Evolutionary conservation across 2,113 vertebrate genomes (phyloP), one percentile per base, ranked within the genome.

Genomic region (Ploceus nigricollis): DNA sequence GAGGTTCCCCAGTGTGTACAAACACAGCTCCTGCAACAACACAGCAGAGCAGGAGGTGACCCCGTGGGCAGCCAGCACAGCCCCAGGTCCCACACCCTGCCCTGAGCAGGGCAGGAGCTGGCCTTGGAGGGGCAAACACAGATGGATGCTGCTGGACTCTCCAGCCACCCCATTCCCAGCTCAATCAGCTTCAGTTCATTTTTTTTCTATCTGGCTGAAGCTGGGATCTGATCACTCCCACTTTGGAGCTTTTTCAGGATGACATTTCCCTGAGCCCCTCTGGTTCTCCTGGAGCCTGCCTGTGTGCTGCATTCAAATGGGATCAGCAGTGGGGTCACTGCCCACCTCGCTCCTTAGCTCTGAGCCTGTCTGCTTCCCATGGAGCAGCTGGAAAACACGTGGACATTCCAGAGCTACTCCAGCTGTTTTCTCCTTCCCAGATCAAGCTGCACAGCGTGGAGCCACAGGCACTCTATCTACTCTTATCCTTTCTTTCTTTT

Each of bases 1-100:
- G 50, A 99, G 97, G 90, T 99, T 99, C 57, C 99, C 99, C 80
- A 99, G 96, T 0, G 99, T 99, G 97, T 99, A 99, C 70, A 99
- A 97, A 95, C 99, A 99, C 92, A 99, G 96, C 95, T 99, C 99
- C 99, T 99, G 95, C 87, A 97, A 96, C 51, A 83, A 96, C 66
- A 91, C 7, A 68, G 16, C 37, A 90, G 2, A 16, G 48, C 51
- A 35, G 82, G 37, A 47, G 65, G 35, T 88, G 76, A 90, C 5
- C 47, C 76, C 2, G 2, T 4, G 53, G 27, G 50, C 57, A 78
- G 48, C 50, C 16, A 72, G 63, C 39, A 57, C 50, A 14, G 51
- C 44, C 57, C 61, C 56, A 33, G 30, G n/a, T 37, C 33, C 63
- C 71, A 48, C 69, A 66, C 17, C 0, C 24, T 28, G 30, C 45